Percentiles rank a stretch among this genome's conserved stretches.
Evolutionary conservation across 2,797 vertebrate genomes (phyloP).

Genomic region (Muraenolepis orangiensis): DNA sequence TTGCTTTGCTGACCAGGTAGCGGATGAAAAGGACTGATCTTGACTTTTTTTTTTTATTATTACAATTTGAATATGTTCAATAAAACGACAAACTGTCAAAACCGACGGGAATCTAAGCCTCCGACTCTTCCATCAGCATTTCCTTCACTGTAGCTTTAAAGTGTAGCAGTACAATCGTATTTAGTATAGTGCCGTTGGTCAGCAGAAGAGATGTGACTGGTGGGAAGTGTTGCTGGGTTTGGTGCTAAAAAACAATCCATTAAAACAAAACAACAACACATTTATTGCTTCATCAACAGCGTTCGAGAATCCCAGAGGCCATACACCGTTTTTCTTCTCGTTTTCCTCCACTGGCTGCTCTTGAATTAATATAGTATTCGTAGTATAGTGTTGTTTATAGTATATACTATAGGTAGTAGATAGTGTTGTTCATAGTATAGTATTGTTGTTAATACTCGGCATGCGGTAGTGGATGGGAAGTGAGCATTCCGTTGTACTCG

Average conservation of each 20-base stretch:
- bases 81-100: not conserved
- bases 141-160: not conserved
- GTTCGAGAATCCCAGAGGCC: not conserved
- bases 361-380: too few relatives aligned
- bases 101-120: not conserved
- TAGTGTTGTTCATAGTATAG: too few relatives aligned
- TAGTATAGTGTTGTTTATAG: too few relatives aligned
- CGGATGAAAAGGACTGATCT: slow-evolving; percentile 14
- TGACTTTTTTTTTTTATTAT: not conserved
- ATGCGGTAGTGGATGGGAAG: too few relatives aligned
- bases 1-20: slow-evolving; percentile 24
- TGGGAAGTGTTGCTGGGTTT: not conserved
- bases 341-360: not conserved
- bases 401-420: too few relatives aligned
- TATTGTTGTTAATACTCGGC: too few relatives aligned
- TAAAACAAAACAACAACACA: too few relatives aligned
- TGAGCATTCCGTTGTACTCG: too few relatives aligned
- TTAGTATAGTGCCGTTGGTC: not conserved
- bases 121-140: not conserved
- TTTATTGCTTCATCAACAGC: not conserved
- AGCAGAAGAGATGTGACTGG: not conserved
- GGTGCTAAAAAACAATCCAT: too few relatives aligned
- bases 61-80: not conserved
- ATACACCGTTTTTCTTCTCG: not conserved
- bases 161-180: not conserved